Evolutionary conservation across 2,888 invertebrate species (phyloP).

Genomic region (Eutolmus rufibarbis): DNA sequence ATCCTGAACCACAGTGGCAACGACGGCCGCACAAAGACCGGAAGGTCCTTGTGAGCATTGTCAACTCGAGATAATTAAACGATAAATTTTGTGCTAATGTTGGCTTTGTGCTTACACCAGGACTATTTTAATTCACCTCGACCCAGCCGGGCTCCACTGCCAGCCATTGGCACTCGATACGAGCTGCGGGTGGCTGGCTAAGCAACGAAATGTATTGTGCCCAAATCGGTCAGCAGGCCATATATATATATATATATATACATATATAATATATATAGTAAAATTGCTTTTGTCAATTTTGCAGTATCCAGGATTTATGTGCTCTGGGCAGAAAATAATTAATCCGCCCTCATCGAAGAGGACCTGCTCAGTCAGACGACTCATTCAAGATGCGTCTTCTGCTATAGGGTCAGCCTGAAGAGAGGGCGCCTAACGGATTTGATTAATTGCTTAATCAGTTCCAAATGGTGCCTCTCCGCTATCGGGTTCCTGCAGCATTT

Average conservation of each 20-base stretch:
- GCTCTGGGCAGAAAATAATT: slow-evolving; percentile 37
- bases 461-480: not conserved
- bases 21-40: not conserved
- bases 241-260: not conserved
- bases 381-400: slow-evolving; percentile 1
- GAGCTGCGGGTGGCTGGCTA: not conserved
- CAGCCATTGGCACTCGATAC: slow-evolving; percentile 1
- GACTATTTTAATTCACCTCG: slow-evolving; percentile 31
- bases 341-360: slow-evolving; percentile 6
- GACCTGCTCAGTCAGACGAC: not conserved
- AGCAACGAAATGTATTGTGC: not conserved
- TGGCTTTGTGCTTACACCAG: slow-evolving; percentile 30
- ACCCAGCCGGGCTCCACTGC: not conserved
- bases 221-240: not conserved
- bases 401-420: not conserved
- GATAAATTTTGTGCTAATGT: slow-evolving; percentile 35
- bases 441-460: slow-evolving; percentile 22
- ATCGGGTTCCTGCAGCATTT: not conserved
- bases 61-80: slow-evolving; percentile 34
- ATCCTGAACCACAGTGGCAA: not conserved
- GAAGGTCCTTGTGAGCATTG: slow-evolving; percentile 18
- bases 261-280: not conserved
- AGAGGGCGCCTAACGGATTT: not conserved
- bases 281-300: slow-evolving; percentile 41
- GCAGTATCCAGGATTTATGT: slow-evolving; percentile 38